Percentiles rank a stretch among this genome's conserved stretches.
Conservation (phyloP, 2,113 vertebrate species). For the Limnothrissa miodon region DNA sequence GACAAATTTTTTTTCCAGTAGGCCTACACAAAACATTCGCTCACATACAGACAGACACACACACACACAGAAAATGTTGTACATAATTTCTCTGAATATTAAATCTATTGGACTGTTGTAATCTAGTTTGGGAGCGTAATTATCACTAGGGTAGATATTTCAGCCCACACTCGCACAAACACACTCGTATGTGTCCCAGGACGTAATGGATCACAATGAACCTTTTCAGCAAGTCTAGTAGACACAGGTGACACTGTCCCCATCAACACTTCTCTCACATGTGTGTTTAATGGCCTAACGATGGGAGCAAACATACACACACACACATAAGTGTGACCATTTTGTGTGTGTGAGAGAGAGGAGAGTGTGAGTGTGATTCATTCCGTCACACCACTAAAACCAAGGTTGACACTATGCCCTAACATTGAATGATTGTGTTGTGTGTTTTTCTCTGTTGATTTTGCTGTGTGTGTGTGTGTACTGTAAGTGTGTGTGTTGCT, state of each 20-base stretch:
- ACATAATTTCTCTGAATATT: background rate
- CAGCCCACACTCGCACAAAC: background rate
- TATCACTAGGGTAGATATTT: background rate
- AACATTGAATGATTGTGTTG: constrained; percentile 29
- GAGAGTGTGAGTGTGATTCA: background rate
- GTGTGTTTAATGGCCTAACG: constrained; percentile 17
- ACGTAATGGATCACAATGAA: background rate
- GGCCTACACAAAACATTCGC: too few relatives aligned
- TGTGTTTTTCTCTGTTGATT: constrained; percentile 36
- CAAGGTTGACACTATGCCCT: constrained; percentile 29
- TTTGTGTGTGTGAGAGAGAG: constrained; percentile 10
- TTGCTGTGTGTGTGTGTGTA: constrained; percentile 26
- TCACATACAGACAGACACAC: too few relatives aligned
- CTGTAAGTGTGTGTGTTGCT: constrained; percentile 31
- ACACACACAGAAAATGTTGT: background rate
- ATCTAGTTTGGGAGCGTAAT: background rate
- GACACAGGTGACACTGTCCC: background rate
- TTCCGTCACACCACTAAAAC: constrained; percentile 12
- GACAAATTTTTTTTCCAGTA: background rate
- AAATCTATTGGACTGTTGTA: too few relatives aligned
- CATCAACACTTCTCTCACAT: background rate
- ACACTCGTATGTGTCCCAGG: background rate
- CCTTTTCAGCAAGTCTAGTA: background rate
- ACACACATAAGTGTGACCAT: constrained; percentile 19
- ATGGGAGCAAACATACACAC: constrained; percentile 4